Percentiles rank a stretch among this genome's conserved stretches.
Conservation (phyloP, 2,113 vertebrate genomes). For the Eulemur rufifrons region DNA sequence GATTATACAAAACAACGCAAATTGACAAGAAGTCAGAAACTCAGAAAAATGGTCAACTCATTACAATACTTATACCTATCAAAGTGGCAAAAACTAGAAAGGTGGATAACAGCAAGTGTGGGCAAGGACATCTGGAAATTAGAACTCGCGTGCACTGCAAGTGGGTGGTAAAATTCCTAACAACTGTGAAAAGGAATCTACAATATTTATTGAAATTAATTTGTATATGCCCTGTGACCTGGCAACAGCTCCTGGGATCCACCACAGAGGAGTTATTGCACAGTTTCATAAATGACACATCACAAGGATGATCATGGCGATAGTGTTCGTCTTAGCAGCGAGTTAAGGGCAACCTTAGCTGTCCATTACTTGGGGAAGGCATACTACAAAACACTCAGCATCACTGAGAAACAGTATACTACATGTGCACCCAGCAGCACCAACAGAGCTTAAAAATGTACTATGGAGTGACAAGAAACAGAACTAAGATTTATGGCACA, state of each 20-base stretch:
- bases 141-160: accelerated
- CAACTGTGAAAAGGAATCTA: background rate
- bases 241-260: background rate
- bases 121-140: background rate
- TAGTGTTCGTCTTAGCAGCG: too few species aligned
- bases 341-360: background rate
- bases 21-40: background rate
- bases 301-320: background rate
- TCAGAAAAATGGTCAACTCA: background rate
- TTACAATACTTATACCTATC: background rate
- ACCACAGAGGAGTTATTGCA: background rate
- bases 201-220: background rate
- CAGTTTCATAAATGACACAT: background rate
- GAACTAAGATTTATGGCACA: background rate
- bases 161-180: background rate
- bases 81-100: background rate
- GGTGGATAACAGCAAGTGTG: background rate
- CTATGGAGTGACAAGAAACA: background rate
- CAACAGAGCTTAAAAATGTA: background rate
- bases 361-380: background rate
- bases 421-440: accelerated
- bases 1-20: background rate
- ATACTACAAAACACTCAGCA: accelerated
- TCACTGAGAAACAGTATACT: background rate
- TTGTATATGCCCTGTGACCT: background rate